Percentiles rank a stretch among this genome's conserved stretches.
These are phyloP conservation scores for Rhinogobio ventralis DNA, from an alignment of 2,797 vertebrate genomes.

Conservation along the genomic window DNA sequence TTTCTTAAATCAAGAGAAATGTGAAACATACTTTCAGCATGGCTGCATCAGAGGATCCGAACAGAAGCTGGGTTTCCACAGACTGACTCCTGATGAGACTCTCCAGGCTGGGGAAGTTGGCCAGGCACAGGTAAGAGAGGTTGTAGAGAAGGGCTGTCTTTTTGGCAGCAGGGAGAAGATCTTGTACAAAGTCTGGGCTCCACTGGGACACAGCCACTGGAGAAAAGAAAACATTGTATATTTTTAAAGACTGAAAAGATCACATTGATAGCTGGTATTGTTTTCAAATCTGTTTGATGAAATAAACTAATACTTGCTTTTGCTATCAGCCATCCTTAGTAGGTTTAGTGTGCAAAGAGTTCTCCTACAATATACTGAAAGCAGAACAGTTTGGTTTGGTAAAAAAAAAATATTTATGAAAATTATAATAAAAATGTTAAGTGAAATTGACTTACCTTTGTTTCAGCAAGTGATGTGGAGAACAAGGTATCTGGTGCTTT, in stretches of 20 bases:
- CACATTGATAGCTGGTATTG: background rate
- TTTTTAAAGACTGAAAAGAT: background rate
- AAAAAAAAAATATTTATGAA: background rate
- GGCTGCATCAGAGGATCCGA: conserved; percentile 11
- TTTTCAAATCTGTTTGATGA: background rate
- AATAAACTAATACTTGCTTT: background rate
- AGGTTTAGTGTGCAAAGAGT: background rate
- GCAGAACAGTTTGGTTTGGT: background rate
- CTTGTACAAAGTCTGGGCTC: background rate
- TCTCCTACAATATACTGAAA: background rate
- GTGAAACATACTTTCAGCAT: conserved; percentile 2
- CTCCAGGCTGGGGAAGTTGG: conserved; percentile 28
- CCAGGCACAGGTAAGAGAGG: conserved; percentile 48
- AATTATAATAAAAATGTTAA: background rate
- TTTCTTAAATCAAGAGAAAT: background rate
- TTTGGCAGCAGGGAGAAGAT: background rate
- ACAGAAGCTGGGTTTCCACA: conserved; percentile 30
- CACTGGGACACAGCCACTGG: background rate
- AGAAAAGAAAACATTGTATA: background rate
- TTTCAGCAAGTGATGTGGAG: background rate
- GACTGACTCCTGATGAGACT: conserved; percentile 8
- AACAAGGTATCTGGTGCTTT: background rate
- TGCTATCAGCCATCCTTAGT: conserved; percentile 14
- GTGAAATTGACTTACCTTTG: background rate
- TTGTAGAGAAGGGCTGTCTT: conserved; percentile 40